These are phyloP conservation scores for Ostrea denselamellosa DNA, from an alignment of 1,140 invertebrate genomes.

Conservation along the genomic window DNA sequence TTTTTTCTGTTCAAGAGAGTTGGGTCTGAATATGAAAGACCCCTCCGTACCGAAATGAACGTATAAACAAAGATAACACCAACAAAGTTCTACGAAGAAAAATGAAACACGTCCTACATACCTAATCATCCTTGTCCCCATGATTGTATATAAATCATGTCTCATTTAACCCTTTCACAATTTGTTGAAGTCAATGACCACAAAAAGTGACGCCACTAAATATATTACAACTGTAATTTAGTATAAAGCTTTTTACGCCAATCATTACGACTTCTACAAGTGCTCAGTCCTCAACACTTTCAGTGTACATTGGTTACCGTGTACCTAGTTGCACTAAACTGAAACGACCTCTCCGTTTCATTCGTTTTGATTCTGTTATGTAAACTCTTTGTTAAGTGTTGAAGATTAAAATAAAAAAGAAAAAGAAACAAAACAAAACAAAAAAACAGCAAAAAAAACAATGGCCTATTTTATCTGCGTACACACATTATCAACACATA, in stretches of 20 bases:
- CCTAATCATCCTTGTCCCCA: neutral
- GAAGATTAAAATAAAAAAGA: no score
- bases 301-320: neutral
- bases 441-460: no score
- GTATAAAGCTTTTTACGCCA: conserved; percentile 7
- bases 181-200: neutral
- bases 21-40: no score
- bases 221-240: neutral
- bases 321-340: neutral
- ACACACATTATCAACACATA: no score
- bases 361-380: no score
- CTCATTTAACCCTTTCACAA: conserved; percentile 9
- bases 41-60: no score
- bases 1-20: no score
- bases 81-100: no score
- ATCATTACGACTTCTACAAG: conserved; percentile 11
- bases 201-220: neutral
- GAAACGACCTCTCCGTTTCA: neutral
- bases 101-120: neutral
- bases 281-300: neutral
- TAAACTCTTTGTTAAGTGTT: no score
- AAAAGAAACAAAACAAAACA: no score
- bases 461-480: no score
- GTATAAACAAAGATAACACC: no score
- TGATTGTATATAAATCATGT: neutral